Percentiles rank a stretch among this genome's conserved stretches.
These are phyloP conservation scores for Rhynchopsitta pachyrhyncha DNA, from an alignment of 2,113 vertebrate species.

Conservation along the genomic window DNA sequence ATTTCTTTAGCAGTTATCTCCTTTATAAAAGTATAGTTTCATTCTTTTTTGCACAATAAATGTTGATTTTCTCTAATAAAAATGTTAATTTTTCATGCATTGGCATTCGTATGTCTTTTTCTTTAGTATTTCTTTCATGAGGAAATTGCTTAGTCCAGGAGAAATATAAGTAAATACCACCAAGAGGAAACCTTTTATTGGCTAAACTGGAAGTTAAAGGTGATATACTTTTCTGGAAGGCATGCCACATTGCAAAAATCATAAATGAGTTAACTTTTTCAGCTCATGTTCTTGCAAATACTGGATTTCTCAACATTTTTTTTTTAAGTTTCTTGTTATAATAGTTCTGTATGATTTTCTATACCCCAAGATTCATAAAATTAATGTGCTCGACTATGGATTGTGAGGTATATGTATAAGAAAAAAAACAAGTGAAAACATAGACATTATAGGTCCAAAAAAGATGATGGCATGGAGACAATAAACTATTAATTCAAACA, in stretches of 20 bases:
- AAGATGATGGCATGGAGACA: background rate
- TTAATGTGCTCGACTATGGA: background rate
- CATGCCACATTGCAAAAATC: fast-evolving
- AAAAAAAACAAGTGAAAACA: background rate
- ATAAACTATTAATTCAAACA: background rate
- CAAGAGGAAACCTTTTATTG: fast-evolving
- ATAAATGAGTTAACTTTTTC: background rate
- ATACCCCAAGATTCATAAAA: background rate
- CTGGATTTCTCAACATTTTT: background rate
- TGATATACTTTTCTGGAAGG: background rate
- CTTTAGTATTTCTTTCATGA: background rate
- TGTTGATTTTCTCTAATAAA: background rate
- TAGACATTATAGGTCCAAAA: background rate
- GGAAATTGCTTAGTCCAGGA: background rate
- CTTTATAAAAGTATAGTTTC: background rate
- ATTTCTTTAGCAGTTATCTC: background rate
- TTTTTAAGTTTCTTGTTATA: background rate
- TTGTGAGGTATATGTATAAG: background rate
- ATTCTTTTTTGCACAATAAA: background rate
- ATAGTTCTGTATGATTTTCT: background rate
- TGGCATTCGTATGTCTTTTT: background rate
- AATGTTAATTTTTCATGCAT: background rate
- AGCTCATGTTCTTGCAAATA: background rate
- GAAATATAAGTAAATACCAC: background rate
- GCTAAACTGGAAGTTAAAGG: background rate